These are phyloP conservation scores for Lathamus discolor DNA, from an alignment of 2,113 vertebrate genomes.

Conservation along the genomic window DNA sequence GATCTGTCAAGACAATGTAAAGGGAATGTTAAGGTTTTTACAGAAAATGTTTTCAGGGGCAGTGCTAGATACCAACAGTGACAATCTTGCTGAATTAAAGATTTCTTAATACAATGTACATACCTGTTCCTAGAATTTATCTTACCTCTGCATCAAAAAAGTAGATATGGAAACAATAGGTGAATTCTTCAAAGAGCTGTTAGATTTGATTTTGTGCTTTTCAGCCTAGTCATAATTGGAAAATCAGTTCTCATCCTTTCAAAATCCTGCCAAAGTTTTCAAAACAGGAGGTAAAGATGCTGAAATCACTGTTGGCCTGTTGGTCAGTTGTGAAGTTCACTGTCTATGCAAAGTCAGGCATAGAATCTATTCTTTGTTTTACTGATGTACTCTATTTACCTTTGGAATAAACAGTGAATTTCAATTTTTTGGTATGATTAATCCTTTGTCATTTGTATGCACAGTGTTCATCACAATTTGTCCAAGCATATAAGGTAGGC, in stretches of 20 bases:
- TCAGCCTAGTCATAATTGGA: not conserved
- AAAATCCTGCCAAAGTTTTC: not conserved
- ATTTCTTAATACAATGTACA: not conserved
- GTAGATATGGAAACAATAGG: not conserved
- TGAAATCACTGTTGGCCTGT: not conserved
- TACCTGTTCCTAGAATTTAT: not conserved
- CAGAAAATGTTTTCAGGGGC: not conserved
- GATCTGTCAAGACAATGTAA: constrained; percentile 5
- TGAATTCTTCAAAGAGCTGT: not conserved
- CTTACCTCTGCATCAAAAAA: not conserved
- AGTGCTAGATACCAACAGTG: not conserved
- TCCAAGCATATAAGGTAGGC: not conserved
- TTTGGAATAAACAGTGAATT: constrained; percentile 11
- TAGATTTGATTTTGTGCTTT: not conserved
- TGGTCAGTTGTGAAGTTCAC: not conserved
- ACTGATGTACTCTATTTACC: not conserved
- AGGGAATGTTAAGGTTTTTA: not conserved
- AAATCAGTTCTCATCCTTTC: not conserved
- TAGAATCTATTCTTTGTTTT: not conserved
- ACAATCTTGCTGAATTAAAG: not conserved
- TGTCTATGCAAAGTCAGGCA: not conserved
- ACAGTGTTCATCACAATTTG: not conserved
- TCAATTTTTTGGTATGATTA: not conserved
- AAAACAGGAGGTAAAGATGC: not conserved
- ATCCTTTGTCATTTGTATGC: constrained; percentile 14